Conservation (phyloP, 1,140 invertebrate species). For the Lepidostoma basale region DNA sequence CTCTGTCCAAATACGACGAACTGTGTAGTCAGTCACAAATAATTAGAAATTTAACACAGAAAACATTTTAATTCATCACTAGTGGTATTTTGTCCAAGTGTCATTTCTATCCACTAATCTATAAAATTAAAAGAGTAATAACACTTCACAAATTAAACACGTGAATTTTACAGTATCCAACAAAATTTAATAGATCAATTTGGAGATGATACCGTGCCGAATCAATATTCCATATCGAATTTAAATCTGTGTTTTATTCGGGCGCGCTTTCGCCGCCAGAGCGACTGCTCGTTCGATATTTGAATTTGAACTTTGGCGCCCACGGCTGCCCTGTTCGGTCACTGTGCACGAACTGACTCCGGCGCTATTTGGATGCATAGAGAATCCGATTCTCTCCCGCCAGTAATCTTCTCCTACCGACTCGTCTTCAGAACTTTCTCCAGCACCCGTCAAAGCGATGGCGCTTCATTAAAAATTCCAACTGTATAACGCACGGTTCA, state of each 20-base stretch:
- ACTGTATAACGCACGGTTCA: too few relatives aligned
- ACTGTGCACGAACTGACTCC: slow-evolving; percentile 5
- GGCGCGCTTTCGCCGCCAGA: slow-evolving; percentile 1
- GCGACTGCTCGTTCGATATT: slow-evolving; percentile 13
- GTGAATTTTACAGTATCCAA: too few relatives aligned
- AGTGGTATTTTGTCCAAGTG: slow-evolving; percentile 7
- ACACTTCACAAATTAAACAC: too few relatives aligned
- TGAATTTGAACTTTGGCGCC: background rate
- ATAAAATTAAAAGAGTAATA: too few relatives aligned
- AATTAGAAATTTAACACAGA: background rate
- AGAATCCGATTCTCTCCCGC: slow-evolving; percentile 10
- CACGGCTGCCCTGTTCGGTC: background rate
- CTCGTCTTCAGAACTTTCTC: background rate
- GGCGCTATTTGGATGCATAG: slow-evolving; percentile 2
- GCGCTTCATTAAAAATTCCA: background rate
- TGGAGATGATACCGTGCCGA: background rate
- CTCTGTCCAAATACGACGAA: background rate
- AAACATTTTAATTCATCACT: background rate
- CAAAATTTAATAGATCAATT: too few relatives aligned
- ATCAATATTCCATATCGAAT: slow-evolving; percentile 12
- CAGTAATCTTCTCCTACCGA: slow-evolving; percentile 1
- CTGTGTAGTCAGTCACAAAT: background rate
- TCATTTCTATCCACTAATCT: too few relatives aligned
- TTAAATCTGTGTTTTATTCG: background rate
- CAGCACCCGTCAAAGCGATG: background rate